Evolutionary conservation across 2,113 vertebrate genomes (phyloP).

Genomic region (Lagopus muta): DNA sequence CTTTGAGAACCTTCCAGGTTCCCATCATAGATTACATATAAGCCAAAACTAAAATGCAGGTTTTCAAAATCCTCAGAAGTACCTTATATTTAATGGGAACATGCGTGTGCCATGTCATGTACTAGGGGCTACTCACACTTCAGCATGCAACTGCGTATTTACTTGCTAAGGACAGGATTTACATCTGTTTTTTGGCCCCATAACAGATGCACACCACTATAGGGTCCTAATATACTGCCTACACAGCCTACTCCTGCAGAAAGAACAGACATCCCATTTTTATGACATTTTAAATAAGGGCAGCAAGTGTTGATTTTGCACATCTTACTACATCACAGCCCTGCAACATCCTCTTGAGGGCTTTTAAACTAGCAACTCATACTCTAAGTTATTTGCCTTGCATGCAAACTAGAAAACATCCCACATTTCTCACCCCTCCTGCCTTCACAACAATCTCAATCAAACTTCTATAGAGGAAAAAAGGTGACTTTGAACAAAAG

Average conservation of each 20-base stretch:
- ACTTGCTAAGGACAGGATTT: neutral
- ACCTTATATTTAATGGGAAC: rapidly evolving
- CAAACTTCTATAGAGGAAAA: conserved; percentile 10
- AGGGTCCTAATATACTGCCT: neutral
- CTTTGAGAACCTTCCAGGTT: neutral
- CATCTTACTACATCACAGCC: neutral
- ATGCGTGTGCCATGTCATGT: rapidly evolving
- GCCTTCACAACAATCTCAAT: neutral
- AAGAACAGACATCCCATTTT: neutral
- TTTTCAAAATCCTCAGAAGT: neutral
- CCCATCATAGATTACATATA: neutral
- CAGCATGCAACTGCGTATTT: neutral
- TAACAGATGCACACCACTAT: neutral
- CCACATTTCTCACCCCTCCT: conserved; percentile 21
- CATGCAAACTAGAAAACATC: conserved; percentile 43
- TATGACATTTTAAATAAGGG: conserved; percentile 10
- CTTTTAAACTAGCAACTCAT: conserved; percentile 41
- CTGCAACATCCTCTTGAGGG: conserved; percentile 20
- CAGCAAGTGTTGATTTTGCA: neutral
- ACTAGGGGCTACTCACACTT: neutral
- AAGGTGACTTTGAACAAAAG: conserved; percentile 17
- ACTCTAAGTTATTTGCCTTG: conserved; percentile 12
- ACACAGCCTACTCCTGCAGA: neutral
- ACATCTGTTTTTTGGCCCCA: neutral
- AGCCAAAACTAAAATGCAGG: neutral